These are phyloP conservation scores for Acridotheres tristis DNA, from an alignment of 2,797 vertebrate species.

Conservation along the genomic window DNA sequence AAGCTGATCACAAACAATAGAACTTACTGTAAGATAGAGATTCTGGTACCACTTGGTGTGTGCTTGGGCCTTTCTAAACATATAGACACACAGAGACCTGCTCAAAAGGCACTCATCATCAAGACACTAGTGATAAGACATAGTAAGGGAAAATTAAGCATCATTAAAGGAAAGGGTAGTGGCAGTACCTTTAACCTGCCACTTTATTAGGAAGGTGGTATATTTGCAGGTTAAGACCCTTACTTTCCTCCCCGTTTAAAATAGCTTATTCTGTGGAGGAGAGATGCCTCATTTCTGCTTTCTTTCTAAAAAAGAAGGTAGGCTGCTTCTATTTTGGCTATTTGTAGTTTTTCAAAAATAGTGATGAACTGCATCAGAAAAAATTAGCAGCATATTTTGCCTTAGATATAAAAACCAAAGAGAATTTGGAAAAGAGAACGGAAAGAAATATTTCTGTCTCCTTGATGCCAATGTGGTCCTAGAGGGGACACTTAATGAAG, in stretches of 20 bases:
- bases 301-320: background rate
- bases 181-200: background rate
- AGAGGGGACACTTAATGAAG: slow-evolving; percentile 1
- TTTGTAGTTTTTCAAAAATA: slow-evolving; percentile 29
- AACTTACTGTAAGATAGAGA: background rate
- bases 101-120: background rate
- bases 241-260: background rate
- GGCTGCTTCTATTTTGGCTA: background rate
- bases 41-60: background rate
- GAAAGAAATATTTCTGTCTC: background rate
- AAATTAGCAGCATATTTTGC: background rate
- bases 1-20: background rate
- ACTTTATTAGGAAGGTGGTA: background rate
- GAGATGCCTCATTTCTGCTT: background rate
- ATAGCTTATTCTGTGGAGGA: background rate
- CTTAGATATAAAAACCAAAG: slow-evolving; percentile 1
- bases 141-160: background rate
- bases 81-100: background rate
- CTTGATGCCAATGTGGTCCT: background rate
- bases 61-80: background rate
- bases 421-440: slow-evolving; percentile 8
- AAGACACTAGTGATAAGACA: background rate
- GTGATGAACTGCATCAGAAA: background rate
- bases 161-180: background rate
- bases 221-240: background rate